Evolutionary conservation across 2,113 vertebrate genomes (phyloP), one percentile per base, ranked within the genome.

Genomic region (Tupaia tana): DNA sequence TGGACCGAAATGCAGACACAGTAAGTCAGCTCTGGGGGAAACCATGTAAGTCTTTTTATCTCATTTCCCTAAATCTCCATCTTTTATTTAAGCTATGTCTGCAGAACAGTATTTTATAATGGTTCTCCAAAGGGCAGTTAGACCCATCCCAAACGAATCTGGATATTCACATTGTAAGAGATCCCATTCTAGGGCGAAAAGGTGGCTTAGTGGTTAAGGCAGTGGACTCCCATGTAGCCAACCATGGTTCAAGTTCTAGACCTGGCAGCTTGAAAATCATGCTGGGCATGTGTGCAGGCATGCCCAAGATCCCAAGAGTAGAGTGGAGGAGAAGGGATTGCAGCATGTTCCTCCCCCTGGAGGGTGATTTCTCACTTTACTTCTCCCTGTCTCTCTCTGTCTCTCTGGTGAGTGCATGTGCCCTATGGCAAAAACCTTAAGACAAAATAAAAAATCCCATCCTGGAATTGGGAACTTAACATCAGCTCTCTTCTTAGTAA

Each of bases 81-180:
- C 52, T 81, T 98, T 98, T 95, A 95, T 97, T 97, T 95, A 94
- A 98, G 86, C 89, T 92, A 95, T 12, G 7, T 58, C 93, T 61
- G 29, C 20, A 61, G 84, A 89, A 89, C 15, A 4, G n/a, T 67
- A 9, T 67, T 83, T 96, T 71, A 61, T 24, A 79, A 6, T 59
- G 9, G 4, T 43, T 82, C 70, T 89, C 56, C 73, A 82, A 90
- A 90, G 59, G 90, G 22, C 11, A 66, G 7, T 83, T 70, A 34
- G 64, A 61, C 84, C 29, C 18, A 56, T 74, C 31, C 90, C 27
- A 64, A 90, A 31, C 59, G 56, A 89, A 86, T 90, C 11, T 79
- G 20, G 13, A 4, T 82, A 81, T 90, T 54, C 27, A 20, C 61
- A 24, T 86, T 20, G 10, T 90, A 88, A 69, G n/a, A 85, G 67